Evolutionary conservation across 2,888 invertebrate genomes (phyloP), one percentile per base, ranked within the genome.

Genomic region (Unio pictorum): DNA sequence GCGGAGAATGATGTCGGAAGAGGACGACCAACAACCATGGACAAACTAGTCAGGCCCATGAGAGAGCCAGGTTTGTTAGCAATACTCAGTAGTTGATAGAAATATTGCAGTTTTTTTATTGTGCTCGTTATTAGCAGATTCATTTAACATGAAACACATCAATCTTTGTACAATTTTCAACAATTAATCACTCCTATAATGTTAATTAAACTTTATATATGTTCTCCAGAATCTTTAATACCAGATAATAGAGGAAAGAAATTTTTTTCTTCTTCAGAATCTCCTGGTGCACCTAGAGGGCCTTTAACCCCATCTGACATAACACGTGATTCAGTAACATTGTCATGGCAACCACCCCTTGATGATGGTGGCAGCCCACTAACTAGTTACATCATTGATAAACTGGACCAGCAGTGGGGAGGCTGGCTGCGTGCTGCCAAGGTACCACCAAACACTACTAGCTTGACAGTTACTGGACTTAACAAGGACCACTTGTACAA

Each of bases 1-100:
- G 96, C 96, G 18, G 93, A 95, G 34, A 96, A 96, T 91, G 94
- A 95, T 79, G 97, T 97, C 2, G 99, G 98, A 2, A 95, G 95
- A 0, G 96, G 84, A 26, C 83, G 81, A 75, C 74, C 84, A 11
- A 76, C 79, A 6, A 78, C 80, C 26, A 67, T 81, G 30, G 94
- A 95, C 93, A 74, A 79, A 67, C 79, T 87, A 18, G 81, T 87
- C 11, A 81, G 72, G 60, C 89, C 89, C 45, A 80, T 71, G 63
- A 82, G 81, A 76, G 85, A 87, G 55, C 79, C 80, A 67, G 87
- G 89, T 89, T 71, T 68, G 78, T 76, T 56, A 15, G 11, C 45
- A 45, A 15, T 45, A 15, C 45, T 45, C 45, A 45, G 3, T 15
- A 45, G 45, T 45, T 45, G 11, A 20, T 26, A 28, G 34, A 28